phyloP scores from a whole-genome alignment of 2,888 invertebrate species.

The Drymonia ruficornis region DNA sequence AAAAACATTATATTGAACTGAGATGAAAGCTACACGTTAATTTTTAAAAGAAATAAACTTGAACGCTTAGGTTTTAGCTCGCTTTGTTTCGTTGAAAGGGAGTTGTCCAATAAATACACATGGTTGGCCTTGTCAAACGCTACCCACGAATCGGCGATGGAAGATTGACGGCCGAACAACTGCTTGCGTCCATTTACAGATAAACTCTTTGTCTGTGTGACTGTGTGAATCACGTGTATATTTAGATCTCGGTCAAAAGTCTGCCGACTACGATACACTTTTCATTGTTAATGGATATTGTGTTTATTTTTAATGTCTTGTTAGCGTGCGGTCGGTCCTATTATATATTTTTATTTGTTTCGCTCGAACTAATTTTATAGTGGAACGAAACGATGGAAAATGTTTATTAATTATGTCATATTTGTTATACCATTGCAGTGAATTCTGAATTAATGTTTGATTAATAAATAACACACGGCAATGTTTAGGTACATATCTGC shows the following conservation, averaged over 20 bases:
- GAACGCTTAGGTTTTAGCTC: slow-evolving; percentile 22
- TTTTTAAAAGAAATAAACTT: slow-evolving; percentile 39
- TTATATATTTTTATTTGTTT: slow-evolving; percentile 26
- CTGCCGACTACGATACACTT: slow-evolving; percentile 42
- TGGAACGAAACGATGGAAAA: slow-evolving; percentile 26
- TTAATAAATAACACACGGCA: slow-evolving; percentile 16
- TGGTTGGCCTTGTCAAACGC: slow-evolving; percentile 57
- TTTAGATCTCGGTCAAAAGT: slow-evolving; percentile 60
- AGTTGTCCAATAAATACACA: slow-evolving; percentile 52
- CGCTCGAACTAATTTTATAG: slow-evolving; percentile 29
- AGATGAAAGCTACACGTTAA: slow-evolving; percentile 29
- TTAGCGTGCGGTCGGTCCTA: slow-evolving; percentile 27
- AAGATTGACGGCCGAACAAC: slow-evolving; percentile 58
- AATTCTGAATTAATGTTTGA: slow-evolving; percentile 23
- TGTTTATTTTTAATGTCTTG: slow-evolving; percentile 42
- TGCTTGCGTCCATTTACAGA: slow-evolving; percentile 44
- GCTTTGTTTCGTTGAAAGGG: slow-evolving; percentile 37
- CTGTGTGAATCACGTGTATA: slow-evolving; percentile 55
- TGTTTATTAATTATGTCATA: slow-evolving; percentile 33
- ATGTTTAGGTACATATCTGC: too few species aligned
- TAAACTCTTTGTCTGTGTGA: slow-evolving; percentile 51
- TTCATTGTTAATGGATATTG: slow-evolving; percentile 41
- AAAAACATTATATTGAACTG: slow-evolving; percentile 36
- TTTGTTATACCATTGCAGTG: slow-evolving; percentile 17
- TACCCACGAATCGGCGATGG: slow-evolving; percentile 46